Evolutionary conservation across 2,113 vertebrate genomes (phyloP).

Genomic region (Anolis carolinensis): DNA sequence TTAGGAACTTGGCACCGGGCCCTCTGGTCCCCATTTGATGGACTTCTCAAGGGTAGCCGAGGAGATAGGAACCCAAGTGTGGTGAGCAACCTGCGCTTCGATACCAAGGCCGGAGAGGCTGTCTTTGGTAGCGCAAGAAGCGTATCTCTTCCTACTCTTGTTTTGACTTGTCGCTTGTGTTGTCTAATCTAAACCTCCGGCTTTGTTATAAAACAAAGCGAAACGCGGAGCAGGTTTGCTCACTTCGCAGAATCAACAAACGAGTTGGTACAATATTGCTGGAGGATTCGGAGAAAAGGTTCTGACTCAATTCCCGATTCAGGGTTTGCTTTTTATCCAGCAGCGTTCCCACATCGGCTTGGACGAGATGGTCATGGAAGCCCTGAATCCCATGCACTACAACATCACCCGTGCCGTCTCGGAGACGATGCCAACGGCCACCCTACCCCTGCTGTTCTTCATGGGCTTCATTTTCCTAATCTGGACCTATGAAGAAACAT

Average conservation of each 20-base stretch:
- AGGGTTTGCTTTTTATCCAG: not conserved
- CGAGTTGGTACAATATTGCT: not conserved
- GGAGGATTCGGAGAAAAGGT: not conserved
- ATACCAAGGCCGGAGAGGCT: constrained; percentile 80
- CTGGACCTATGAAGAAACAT: constrained; percentile 74
- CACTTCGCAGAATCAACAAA: not conserved
- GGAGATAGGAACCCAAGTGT: constrained; percentile 61
- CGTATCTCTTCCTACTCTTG: constrained; percentile 66
- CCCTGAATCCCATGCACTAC: constrained; percentile 65
- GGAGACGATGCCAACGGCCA: constrained; percentile 52
- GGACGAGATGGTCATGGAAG: constrained; percentile 65
- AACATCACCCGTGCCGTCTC: constrained; percentile 67
- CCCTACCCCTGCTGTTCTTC: constrained; percentile 77
- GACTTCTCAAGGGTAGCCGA: constrained; percentile 74
- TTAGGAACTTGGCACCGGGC: constrained; percentile 60
- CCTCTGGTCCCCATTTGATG: constrained; percentile 43
- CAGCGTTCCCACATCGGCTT: constrained; percentile 35
- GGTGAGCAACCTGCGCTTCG: constrained; percentile 62
- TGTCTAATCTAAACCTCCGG: constrained; percentile 70
- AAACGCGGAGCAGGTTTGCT: not conserved
- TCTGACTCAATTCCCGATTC: not conserved
- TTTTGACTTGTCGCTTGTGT: constrained; percentile 79
- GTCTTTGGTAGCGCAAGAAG: constrained; percentile 70
- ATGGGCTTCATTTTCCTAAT: constrained; percentile 76
- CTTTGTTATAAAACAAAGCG: constrained; percentile 62